Percentiles rank a stretch among this genome's conserved stretches.
Conservation (phyloP, 1,140 invertebrate genomes). For the Pachypeltis micranthus region DNA sequence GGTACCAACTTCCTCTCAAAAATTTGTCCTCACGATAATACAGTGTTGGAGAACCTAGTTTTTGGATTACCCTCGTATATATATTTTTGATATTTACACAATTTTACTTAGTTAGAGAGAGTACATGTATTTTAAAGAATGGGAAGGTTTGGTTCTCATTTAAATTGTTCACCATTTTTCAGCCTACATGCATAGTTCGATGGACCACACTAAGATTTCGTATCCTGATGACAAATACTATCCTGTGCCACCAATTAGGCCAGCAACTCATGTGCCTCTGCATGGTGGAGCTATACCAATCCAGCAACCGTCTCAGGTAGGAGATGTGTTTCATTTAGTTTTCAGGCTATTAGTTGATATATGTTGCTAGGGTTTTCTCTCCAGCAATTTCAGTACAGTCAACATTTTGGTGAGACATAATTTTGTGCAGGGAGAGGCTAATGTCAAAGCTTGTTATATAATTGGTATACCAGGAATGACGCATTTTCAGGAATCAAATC, state of each 20-base stretch:
- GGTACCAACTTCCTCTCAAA: too few relatives aligned
- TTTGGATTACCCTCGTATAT: too few relatives aligned
- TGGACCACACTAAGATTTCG: conserved; percentile 19
- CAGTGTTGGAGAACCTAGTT: too few relatives aligned
- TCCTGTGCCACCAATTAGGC: conserved; percentile 28
- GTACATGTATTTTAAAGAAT: too few relatives aligned
- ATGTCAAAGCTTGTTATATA: neutral
- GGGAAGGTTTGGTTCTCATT: too few relatives aligned
- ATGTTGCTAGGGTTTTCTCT: neutral
- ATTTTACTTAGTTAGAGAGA: too few relatives aligned
- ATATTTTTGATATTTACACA: too few relatives aligned
- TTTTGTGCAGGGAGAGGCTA: neutral
- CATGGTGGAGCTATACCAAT: conserved; percentile 41
- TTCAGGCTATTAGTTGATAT: neutral
- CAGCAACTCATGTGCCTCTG: conserved; percentile 38
- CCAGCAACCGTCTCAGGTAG: conserved; percentile 41
- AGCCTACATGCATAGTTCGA: conserved; percentile 20
- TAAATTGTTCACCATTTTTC: neutral
- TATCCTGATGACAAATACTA: conserved; percentile 25
- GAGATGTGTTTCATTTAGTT: neutral
- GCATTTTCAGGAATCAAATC: neutral
- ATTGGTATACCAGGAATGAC: neutral
- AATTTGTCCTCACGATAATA: too few relatives aligned
- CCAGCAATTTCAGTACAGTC: neutral
- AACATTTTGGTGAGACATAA: neutral